Conservation (phyloP, 1,140 invertebrate genomes). For the Philaenus spumarius region DNA sequence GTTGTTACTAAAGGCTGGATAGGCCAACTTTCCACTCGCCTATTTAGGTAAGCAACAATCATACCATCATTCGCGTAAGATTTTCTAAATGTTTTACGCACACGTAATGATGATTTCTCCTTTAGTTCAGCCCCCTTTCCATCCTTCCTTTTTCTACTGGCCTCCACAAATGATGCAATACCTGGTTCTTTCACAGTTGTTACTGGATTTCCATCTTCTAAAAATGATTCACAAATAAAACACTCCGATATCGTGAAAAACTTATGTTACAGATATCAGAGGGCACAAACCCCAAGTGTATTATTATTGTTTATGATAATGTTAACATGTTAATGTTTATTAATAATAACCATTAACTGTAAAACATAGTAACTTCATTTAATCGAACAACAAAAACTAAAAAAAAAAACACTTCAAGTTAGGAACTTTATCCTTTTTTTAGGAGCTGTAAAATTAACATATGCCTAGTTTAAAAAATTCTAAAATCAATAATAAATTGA, state of each 20-base stretch:
- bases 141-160: slow-evolving; percentile 3
- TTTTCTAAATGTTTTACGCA: neutral
- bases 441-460: no score
- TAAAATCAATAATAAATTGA: no score
- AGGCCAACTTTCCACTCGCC: neutral
- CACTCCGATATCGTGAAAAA: slow-evolving; percentile 39
- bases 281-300: no score
- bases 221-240: neutral
- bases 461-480: no score
- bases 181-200: slow-evolving; percentile 2
- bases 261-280: no score
- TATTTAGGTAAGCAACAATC: slow-evolving; percentile 1
- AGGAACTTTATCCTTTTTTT: no score
- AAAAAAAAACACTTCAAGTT: no score
- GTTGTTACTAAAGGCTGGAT: neutral
- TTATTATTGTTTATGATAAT: no score
- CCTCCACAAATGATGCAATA: neutral
- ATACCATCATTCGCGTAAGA: neutral
- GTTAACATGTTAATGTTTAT: no score
- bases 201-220: neutral
- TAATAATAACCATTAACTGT: no score
- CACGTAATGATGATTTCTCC: neutral
- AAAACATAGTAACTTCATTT: no score
- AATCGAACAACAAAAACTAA: no score
- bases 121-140: neutral